Percentiles rank a stretch among this genome's conserved stretches.
Evolutionary conservation across 2,888 invertebrate species (phyloP).

Genomic region (Ariolimax columbianus): DNA sequence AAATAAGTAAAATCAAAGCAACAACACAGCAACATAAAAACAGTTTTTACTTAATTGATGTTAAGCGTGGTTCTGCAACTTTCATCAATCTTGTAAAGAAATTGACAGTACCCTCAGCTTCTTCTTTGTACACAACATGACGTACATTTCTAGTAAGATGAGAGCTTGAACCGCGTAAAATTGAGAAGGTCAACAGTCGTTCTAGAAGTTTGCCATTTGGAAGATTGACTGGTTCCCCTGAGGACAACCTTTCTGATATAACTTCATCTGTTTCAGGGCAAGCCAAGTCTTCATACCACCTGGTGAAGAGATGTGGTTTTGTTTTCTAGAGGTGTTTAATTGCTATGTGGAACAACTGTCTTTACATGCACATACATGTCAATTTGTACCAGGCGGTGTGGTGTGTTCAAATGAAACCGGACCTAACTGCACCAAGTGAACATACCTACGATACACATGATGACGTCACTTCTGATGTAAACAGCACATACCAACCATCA

Average conservation of each 20-base stretch:
- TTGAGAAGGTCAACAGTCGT: constrained; percentile 69
- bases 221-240: constrained; percentile 69
- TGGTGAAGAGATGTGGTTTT: constrained; percentile 51
- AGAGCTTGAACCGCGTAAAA: background rate
- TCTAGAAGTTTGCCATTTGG: constrained; percentile 78
- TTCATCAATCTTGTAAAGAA: constrained; percentile 70
- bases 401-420: too few relatives aligned
- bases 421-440: too few relatives aligned
- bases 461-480: too few relatives aligned
- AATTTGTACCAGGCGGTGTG: too few relatives aligned
- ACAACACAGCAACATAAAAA: background rate
- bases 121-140: background rate
- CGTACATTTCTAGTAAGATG: too few relatives aligned
- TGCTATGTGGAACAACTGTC: too few relatives aligned
- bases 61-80: constrained; percentile 69
- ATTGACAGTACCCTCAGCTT: constrained; percentile 58
- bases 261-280: constrained; percentile 72
- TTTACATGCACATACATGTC: too few relatives aligned
- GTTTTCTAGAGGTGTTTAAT: background rate
- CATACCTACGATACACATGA: too few relatives aligned
- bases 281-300: constrained; percentile 78
- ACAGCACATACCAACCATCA: too few relatives aligned
- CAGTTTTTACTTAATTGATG: constrained; percentile 65
- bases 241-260: constrained; percentile 66
- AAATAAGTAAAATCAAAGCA: background rate